phyloP scores from a whole-genome alignment of 2,888 invertebrate genomes.

The Rhaphigaster nebulosa region DNA sequence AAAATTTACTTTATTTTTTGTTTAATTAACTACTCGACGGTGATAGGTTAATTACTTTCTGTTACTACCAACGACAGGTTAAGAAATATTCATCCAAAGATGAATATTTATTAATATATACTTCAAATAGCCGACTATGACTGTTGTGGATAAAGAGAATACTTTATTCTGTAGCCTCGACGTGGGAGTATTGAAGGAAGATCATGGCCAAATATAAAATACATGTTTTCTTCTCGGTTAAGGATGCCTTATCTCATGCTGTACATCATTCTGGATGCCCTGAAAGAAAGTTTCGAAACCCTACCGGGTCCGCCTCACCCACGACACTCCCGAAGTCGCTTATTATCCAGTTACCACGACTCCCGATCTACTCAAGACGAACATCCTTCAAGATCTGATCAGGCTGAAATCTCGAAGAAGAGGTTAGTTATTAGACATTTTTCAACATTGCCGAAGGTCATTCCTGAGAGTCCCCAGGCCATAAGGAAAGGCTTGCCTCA shows the following conservation, averaged over 20 bases:
- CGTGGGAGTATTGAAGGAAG: not conserved
- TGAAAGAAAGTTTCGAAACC: constrained; percentile 12
- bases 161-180: not conserved
- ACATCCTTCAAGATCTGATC: constrained; percentile 25
- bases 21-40: no score
- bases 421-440: constrained; percentile 25
- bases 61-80: no score
- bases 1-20: no score
- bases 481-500: not conserved
- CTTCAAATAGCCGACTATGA: not conserved
- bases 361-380: constrained; percentile 35
- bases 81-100: no score
- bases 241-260: constrained; percentile 1
- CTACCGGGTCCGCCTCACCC: not conserved
- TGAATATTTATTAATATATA: no score
- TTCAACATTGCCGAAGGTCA: constrained; percentile 28
- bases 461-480: constrained; percentile 37
- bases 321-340: not conserved
- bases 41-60: no score
- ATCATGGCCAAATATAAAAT: constrained; percentile 19
- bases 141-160: not conserved
- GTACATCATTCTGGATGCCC: constrained; percentile 1
- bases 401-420: not conserved
- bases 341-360: constrained; percentile 35
- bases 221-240: not conserved